These are phyloP conservation scores for Cryptotis parvus DNA, from an alignment of 2,113 vertebrate genomes.

Conservation along the genomic window DNA sequence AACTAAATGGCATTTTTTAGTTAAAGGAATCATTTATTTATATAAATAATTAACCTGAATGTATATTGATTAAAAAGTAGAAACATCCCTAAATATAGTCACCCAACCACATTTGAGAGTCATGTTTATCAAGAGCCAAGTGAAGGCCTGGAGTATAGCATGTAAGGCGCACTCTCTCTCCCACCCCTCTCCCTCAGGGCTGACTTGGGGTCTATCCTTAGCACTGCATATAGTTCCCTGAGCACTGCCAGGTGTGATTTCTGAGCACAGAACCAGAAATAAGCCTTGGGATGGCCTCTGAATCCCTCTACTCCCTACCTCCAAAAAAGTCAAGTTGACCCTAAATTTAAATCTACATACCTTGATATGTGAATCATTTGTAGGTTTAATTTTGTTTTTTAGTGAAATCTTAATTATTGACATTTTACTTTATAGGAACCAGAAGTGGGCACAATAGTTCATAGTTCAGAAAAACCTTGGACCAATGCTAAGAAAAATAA, in stretches of 20 bases:
- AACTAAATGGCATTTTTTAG: too few species aligned
- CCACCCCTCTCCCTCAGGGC: too few species aligned
- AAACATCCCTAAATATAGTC: neutral
- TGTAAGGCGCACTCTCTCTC: too few species aligned
- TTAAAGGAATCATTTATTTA: slow-evolving; percentile 11
- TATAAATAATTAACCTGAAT: slow-evolving; percentile 8
- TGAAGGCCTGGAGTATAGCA: neutral
- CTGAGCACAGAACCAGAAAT: too few species aligned
- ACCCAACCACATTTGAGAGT: neutral
- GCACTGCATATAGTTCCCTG: too few species aligned
- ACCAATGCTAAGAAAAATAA: slow-evolving; percentile 25
- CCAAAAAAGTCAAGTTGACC: too few species aligned
- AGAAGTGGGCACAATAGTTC: neutral
- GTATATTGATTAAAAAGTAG: neutral
- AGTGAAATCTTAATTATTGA: slow-evolving; percentile 32
- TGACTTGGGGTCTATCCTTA: too few species aligned
- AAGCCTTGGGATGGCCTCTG: too few species aligned
- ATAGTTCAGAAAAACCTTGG: slow-evolving; percentile 32
- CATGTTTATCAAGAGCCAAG: neutral
- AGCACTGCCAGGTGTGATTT: too few species aligned
- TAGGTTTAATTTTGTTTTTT: neutral
- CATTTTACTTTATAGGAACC: neutral
- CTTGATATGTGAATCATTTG: neutral
- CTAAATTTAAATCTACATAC: neutral
- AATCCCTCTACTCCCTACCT: too few species aligned